These are phyloP conservation scores for Callinectes sapidus DNA, from an alignment of 2,888 invertebrate genomes.

Conservation along the genomic window DNA sequence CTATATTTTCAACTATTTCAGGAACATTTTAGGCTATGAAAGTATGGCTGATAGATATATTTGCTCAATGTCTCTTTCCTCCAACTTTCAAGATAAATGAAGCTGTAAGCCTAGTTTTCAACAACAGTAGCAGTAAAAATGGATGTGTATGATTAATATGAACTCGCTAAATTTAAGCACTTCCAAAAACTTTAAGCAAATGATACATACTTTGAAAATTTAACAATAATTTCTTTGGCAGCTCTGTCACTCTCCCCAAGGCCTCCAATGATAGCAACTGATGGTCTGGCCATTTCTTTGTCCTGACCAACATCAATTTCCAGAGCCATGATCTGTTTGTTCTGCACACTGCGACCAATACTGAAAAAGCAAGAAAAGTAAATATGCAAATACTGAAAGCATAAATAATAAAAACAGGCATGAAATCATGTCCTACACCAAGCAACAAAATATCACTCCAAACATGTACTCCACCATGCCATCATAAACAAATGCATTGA, in stretches of 20 bases:
- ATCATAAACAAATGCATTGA: neutral
- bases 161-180: neutral
- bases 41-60: too few species aligned
- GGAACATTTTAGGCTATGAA: too few species aligned
- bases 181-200: neutral
- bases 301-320: slow-evolving; percentile 44
- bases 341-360: slow-evolving; percentile 57
- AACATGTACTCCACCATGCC: neutral
- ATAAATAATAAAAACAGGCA: neutral
- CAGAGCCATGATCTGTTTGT: slow-evolving; percentile 54
- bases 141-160: neutral
- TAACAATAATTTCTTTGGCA: slow-evolving; percentile 57
- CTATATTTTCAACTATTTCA: too few species aligned
- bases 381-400: neutral
- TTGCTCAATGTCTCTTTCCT: too few species aligned
- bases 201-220: slow-evolving; percentile 48
- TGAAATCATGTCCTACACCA: neutral
- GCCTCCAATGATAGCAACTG: slow-evolving; percentile 59
- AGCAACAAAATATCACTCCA: neutral
- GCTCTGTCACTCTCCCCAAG: slow-evolving; percentile 59
- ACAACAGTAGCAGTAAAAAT: neutral
- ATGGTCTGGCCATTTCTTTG: slow-evolving; percentile 11
- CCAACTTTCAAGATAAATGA: too few species aligned
- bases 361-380: slow-evolving; percentile 32
- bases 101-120: neutral